Percentiles rank a stretch among this genome's conserved stretches.
Evolutionary conservation across 2,797 vertebrate genomes (phyloP).

Genomic region (Clamator glandarius): DNA sequence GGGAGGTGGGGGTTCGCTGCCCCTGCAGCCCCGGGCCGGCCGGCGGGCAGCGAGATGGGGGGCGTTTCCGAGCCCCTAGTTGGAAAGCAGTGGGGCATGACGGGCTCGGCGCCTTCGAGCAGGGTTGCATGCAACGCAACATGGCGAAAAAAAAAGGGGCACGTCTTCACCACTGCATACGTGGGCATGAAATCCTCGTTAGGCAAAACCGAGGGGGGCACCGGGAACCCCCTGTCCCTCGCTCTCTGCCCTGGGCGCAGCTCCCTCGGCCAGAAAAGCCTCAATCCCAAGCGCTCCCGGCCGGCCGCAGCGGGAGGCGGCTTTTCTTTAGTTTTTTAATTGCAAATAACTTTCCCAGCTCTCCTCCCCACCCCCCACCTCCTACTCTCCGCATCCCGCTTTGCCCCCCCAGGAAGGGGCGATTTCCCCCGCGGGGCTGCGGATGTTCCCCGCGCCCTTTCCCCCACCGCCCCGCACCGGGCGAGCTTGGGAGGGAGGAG

Average conservation of each 20-base stretch:
- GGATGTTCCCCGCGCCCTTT: neutral
- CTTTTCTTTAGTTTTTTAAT: constrained; percentile 29
- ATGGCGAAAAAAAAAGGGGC: constrained; percentile 85
- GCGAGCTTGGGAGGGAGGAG: neutral
- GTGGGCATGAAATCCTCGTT: constrained; percentile 87
- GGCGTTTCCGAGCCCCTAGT: neutral
- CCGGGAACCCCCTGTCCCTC: neutral
- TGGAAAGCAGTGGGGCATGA: neutral
- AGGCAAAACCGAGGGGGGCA: constrained; percentile 36
- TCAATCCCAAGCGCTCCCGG: constrained; percentile 24
- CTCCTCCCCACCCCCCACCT: neutral
- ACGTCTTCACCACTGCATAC: constrained; percentile 87
- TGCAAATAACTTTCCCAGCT: constrained; percentile 30
- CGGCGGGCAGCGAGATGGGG: neutral
- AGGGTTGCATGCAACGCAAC: constrained; percentile 83
- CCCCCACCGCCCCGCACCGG: neutral
- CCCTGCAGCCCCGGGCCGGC: neutral
- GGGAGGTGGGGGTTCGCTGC: neutral
- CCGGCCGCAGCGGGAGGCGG: neutral
- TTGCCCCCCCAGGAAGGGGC: neutral
- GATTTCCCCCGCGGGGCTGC: neutral
- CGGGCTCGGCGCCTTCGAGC: constrained; percentile 3
- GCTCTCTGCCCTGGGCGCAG: constrained; percentile 4
- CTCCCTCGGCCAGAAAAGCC: constrained; percentile 28
- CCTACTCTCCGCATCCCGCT: neutral